Percentiles rank a stretch among this genome's conserved stretches.
These are phyloP conservation scores for Drosophila fungiperda DNA, from an alignment of 2,888 invertebrate genomes.

Conservation along the genomic window DNA sequence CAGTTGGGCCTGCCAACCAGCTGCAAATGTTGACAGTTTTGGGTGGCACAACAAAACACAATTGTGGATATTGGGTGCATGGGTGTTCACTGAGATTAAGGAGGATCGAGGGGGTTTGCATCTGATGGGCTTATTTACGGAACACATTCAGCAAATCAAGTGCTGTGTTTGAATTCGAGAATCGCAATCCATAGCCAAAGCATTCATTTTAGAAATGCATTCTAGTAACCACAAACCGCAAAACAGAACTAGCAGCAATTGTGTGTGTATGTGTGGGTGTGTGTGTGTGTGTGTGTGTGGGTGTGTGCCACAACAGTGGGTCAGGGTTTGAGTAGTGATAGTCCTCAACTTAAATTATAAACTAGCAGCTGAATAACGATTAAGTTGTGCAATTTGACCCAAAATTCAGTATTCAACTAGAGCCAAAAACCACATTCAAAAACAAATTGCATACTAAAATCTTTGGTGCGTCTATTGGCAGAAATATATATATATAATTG, in stretches of 20 bases:
- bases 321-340: slow-evolving; percentile 5
- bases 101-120: background rate
- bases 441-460: background rate
- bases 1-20: slow-evolving; percentile 37
- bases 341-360: background rate
- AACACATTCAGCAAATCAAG: slow-evolving; percentile 44
- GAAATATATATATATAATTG: background rate
- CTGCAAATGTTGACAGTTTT: slow-evolving; percentile 71
- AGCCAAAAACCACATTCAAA: background rate
- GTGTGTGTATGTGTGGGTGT: background rate
- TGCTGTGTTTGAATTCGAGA: slow-evolving; percentile 27
- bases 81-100: too few relatives aligned
- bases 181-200: slow-evolving; percentile 35
- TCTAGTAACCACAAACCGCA: slow-evolving; percentile 48
- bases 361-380: background rate
- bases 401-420: background rate
- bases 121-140: slow-evolving; percentile 17
- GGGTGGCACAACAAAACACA: slow-evolving; percentile 67
- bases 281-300: background rate
- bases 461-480: background rate
- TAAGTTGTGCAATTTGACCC: background rate
- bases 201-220: slow-evolving; percentile 51
- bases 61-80: slow-evolving; percentile 35
- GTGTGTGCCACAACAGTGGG: slow-evolving; percentile 4
- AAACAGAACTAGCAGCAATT: slow-evolving; percentile 43